phyloP scores from a whole-genome alignment of 2,888 invertebrate genomes.

The Digitonthophagus gazella region DNA sequence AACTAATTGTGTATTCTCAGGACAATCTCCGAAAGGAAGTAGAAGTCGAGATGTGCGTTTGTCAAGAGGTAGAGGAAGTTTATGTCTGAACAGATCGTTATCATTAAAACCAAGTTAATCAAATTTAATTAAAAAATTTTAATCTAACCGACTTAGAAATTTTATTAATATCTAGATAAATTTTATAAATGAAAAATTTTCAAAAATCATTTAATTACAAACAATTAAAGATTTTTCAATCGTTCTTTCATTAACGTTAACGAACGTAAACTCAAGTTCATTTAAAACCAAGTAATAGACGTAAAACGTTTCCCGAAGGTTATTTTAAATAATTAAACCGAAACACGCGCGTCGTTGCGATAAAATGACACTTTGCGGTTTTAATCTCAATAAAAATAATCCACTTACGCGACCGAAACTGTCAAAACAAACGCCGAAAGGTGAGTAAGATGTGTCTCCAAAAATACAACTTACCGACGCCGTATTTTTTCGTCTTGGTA shows the following conservation, averaged over 20 bases:
- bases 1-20: neutral
- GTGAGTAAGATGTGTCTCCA: neutral
- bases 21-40: neutral
- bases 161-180: too few relatives aligned
- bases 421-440: conserved; percentile 17
- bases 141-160: too few relatives aligned
- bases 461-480: conserved; percentile 63
- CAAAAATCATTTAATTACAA: too few relatives aligned
- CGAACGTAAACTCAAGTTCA: too few relatives aligned
- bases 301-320: neutral
- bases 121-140: neutral
- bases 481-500: conserved; percentile 70
- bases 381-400: neutral
- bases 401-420: neutral
- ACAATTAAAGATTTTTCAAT: too few relatives aligned
- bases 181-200: too few relatives aligned
- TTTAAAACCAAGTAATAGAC: too few relatives aligned
- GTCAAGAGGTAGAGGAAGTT: neutral
- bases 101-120: neutral
- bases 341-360: too few relatives aligned
- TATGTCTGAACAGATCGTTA: neutral
- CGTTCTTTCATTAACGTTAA: too few relatives aligned
- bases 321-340: too few relatives aligned
- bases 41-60: neutral
- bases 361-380: neutral